Base-by-base conservation (phyloP, 2,888 invertebrate species). In the Xylota sylvarum region DNA sequence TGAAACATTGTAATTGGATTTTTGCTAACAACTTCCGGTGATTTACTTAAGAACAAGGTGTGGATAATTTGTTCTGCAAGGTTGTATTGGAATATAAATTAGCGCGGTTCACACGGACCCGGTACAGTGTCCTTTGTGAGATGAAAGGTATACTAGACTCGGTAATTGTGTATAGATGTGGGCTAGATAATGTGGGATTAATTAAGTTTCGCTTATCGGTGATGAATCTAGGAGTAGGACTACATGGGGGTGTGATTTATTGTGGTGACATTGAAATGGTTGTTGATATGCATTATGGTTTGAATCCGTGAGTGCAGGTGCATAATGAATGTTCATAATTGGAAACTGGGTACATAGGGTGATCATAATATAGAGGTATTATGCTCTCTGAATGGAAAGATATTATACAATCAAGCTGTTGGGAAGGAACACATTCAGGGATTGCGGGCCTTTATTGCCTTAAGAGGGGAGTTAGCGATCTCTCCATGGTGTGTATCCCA, bases 1-100 rank as follows among this genome's bases (percentile, higher is more conserved):
- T 86, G 77, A 82, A 82, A 74, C 58, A 77, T 78, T 82, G 69
- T 86, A 82, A 86, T 86, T 86, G 81, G 86, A 78, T 86, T 86
- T 86, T 73, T 73, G 81, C 64, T 81, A 78, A 81, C 72, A 82
- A 67, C 82, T 81, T 86, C 81, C 86, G 60, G 86, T 82, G 73
- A 86, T 86, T 86, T 86, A 78, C 86, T 78, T 69, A 73, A 55
- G 55, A 82, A 78, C 81, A 82, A 73, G 78, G 82, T 82, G 62
- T 56, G 69, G 67, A 73, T 82, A 82, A 86, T 82, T 86, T 86
- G 58, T 60, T 65, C 50, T 32, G 40, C 55, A 17, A n/a, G 48
- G 40, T n/a, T 72, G 64, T 56, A 65, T 64, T 35, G 65, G 72
- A 65, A 65, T 65, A 58, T 80, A 80, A 80, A 73, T 72, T 56